Base-by-base conservation (phyloP, 2,888 invertebrate genomes). In the Caenorhabditis sp. region DNA sequence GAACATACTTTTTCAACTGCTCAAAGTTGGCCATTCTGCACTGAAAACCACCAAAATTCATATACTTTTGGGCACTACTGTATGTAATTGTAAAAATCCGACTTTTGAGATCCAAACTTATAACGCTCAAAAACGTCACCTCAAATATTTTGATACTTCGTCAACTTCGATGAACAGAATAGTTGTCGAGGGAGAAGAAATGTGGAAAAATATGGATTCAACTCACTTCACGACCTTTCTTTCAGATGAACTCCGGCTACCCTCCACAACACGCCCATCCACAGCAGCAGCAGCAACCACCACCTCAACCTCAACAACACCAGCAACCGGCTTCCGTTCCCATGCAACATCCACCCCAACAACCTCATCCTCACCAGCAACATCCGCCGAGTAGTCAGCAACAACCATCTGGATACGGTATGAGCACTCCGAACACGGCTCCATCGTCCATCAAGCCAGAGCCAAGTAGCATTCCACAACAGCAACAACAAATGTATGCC, bases 231-330 rank as follows among this genome's bases (percentile, higher is more conserved):
- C n/a, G n/a, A n/a, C n/a, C n/a, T 63, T 49, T 26, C 24, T 47
- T 77, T 26, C 66, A 76, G 76, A 76, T 76, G 64, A 10, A 61
- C 14, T 47, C 47, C 28, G 72, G 64, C 19, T 79, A 79, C 47
- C 77, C 75, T 10, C 51, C 74, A 24, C 72, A 72, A 22, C 61
- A 51, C 2, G 49, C 41, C 10, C 73, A 49, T 22, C 61, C 66
- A 6, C 68, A 61, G 22, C 59, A 59, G 38, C 77, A 59, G 31
- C 76, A 58, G 12, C 75, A 58, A 19, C 69, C 38, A 31, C 4
- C 12, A 12, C 51, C 35, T 35, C 74, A 35, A 26, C 74, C 35
- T 35, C 74, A 35, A 26, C 74, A 41, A 19, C 63, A 49, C 16
- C 73, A 59, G 28, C 63, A 63, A 31, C 56, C 72, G 8, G 41